phyloP scores from a whole-genome alignment of 2,113 vertebrate species.

The Lophochroa leadbeateri region DNA sequence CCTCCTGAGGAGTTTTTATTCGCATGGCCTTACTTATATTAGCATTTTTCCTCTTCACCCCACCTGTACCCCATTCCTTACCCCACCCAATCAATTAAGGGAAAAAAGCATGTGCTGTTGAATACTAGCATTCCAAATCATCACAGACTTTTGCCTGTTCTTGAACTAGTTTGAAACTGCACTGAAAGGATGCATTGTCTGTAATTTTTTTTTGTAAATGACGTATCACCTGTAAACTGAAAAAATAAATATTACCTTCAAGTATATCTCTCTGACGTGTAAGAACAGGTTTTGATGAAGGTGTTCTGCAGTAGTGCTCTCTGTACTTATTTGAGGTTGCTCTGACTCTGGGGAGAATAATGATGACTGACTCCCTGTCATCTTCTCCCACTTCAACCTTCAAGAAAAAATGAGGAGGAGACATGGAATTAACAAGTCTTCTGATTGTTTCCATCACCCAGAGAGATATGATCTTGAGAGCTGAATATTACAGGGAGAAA shows the following conservation, averaged over 20 bases:
- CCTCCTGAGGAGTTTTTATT: constrained; percentile 71
- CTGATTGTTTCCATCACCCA: background rate
- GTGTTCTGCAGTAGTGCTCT: background rate
- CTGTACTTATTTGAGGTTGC: background rate
- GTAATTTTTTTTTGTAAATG: constrained; percentile 82
- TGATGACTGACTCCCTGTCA: background rate
- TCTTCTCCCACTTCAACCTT: background rate
- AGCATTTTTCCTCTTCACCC: constrained; percentile 53
- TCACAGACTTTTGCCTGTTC: constrained; percentile 75
- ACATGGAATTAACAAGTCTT: background rate
- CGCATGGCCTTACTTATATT: constrained; percentile 74
- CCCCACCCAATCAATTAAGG: constrained; percentile 23
- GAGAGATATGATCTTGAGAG: background rate
- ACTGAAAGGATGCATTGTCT: constrained; percentile 81
- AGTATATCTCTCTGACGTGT: constrained; percentile 60
- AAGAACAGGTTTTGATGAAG: constrained; percentile 9
- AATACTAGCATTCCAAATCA: constrained; percentile 75
- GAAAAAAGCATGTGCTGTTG: constrained; percentile 77
- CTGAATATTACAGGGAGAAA: background rate
- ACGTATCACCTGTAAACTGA: constrained; percentile 79
- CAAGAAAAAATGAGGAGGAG: background rate
- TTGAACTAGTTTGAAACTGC: constrained; percentile 77
- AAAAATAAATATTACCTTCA: constrained; percentile 81
- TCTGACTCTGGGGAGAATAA: background rate
- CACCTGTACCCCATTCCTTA: background rate